phyloP scores from a whole-genome alignment of 1,140 invertebrate species.

The Drosophila sturtevanti region DNA sequence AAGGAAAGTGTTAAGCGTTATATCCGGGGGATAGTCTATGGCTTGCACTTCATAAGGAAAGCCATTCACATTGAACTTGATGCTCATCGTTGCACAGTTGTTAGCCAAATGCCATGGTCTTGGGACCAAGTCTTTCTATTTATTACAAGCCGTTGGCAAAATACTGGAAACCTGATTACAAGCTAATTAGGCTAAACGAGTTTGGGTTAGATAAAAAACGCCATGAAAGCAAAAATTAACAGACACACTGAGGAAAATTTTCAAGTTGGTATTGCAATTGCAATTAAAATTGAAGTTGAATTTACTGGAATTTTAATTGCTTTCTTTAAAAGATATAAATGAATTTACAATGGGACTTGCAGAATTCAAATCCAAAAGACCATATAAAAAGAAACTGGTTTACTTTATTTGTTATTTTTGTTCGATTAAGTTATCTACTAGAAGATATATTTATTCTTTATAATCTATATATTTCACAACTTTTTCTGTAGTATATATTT shows the following conservation, averaged over 20 bases:
- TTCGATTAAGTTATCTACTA: no score
- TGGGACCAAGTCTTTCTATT: constrained; percentile 35
- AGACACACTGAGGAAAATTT: constrained; percentile 23
- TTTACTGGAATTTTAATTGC: background rate
- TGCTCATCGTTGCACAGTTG: constrained; percentile 51
- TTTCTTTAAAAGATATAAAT: background rate
- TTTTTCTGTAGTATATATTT: background rate
- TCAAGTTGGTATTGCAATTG: background rate
- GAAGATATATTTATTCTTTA: no score
- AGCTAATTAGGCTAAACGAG: constrained; percentile 52
- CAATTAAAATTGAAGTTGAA: background rate
- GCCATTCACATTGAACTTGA: constrained; percentile 69
- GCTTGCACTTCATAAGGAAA: constrained; percentile 60
- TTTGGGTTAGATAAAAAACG: constrained; percentile 24
- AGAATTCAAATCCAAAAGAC: no score
- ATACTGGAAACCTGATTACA: constrained; percentile 43
- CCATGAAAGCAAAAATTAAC: constrained; percentile 4
- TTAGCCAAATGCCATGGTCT: constrained; percentile 20
- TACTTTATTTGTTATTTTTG: no score
- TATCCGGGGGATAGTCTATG: constrained; percentile 82
- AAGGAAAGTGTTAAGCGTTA: constrained; percentile 88
- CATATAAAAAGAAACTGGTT: no score
- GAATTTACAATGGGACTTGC: no score
- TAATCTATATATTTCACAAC: background rate
- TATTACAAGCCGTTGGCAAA: constrained; percentile 31